These are phyloP conservation scores for Antechinus flavipes DNA, from an alignment of 2,113 vertebrate species.

Conservation along the genomic window DNA sequence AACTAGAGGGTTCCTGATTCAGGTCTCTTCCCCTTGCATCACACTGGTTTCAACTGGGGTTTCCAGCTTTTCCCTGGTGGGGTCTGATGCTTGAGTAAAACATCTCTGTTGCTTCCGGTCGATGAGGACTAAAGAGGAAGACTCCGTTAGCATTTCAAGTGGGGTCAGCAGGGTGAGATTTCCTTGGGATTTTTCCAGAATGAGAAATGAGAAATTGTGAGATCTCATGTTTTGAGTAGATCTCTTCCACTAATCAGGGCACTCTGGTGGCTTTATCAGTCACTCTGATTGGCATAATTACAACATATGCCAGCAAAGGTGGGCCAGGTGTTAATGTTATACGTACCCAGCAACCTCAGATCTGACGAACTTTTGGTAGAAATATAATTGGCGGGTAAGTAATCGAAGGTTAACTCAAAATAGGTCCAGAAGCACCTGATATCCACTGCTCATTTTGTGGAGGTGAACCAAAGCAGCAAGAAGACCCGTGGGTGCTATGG, in stretches of 20 bases:
- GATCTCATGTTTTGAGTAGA: conserved; percentile 55
- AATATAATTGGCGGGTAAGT: conserved; percentile 3
- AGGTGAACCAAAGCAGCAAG: background rate
- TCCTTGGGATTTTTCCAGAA: conserved; percentile 51
- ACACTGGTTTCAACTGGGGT: background rate
- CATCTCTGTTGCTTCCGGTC: background rate
- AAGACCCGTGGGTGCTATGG: background rate
- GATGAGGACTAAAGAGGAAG: conserved; percentile 40
- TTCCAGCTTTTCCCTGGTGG: background rate
- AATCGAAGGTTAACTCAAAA: background rate
- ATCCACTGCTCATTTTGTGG: background rate
- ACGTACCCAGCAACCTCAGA: background rate
- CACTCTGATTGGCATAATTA: conserved; percentile 38
- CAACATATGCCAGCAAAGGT: conserved; percentile 13
- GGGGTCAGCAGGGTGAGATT: background rate
- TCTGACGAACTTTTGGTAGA: background rate
- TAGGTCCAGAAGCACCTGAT: background rate
- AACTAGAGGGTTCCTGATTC: background rate
- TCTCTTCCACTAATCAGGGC: conserved; percentile 53
- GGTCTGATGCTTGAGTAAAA: background rate
- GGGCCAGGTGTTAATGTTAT: conserved; percentile 46
- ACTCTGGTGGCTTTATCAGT: conserved; percentile 47
- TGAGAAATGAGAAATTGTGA: conserved; percentile 27
- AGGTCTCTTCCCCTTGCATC: background rate
- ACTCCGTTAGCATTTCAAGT: background rate